A percentile compares a stretch with the other conserved stretches of the same genome.
Conservation (phyloP, 2,888 invertebrate genomes). For the Caenorhabditis drosophilae region DNA sequence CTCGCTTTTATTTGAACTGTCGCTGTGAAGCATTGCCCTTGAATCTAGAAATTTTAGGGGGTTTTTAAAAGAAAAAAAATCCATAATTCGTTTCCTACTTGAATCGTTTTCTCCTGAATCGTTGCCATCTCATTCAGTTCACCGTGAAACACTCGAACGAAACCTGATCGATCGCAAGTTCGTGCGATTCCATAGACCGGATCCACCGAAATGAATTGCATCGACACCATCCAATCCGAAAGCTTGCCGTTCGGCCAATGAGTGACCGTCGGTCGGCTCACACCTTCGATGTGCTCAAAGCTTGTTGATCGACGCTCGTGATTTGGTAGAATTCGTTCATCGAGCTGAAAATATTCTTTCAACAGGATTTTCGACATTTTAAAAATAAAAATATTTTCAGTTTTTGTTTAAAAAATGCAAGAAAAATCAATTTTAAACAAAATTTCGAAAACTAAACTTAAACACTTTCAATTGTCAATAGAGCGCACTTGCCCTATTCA, state of each 20-base stretch:
- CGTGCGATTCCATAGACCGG: slow-evolving; percentile 37
- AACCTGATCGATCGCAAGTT: slow-evolving; percentile 34
- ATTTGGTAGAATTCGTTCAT: slow-evolving; percentile 30
- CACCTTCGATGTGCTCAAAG: slow-evolving; percentile 26
- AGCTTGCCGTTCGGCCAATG: slow-evolving; percentile 28
- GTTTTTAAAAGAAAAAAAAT: neutral
- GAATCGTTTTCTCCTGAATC: slow-evolving; percentile 1
- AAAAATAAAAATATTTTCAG: neutral
- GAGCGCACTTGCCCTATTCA: too few relatives aligned
- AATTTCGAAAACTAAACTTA: too few relatives aligned
- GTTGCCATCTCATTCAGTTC: slow-evolving; percentile 1
- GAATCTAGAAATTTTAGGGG: slow-evolving; percentile 14
- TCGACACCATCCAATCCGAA: slow-evolving; percentile 31
- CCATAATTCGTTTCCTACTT: neutral
- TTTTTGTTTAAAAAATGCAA: neutral
- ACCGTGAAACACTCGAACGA: slow-evolving; percentile 20
- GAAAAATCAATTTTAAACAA: too few relatives aligned
- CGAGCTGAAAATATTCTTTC: slow-evolving; percentile 22
- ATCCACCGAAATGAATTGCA: slow-evolving; percentile 32
- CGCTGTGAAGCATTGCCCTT: slow-evolving; percentile 33
- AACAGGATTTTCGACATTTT: neutral
- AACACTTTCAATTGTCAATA: too few relatives aligned
- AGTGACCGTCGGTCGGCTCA: slow-evolving; percentile 19
- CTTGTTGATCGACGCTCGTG: slow-evolving; percentile 30
- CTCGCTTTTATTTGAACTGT: slow-evolving; percentile 17